phyloP scores from a whole-genome alignment of 1,140 invertebrate genomes.

The Drosophila murphyi region DNA sequence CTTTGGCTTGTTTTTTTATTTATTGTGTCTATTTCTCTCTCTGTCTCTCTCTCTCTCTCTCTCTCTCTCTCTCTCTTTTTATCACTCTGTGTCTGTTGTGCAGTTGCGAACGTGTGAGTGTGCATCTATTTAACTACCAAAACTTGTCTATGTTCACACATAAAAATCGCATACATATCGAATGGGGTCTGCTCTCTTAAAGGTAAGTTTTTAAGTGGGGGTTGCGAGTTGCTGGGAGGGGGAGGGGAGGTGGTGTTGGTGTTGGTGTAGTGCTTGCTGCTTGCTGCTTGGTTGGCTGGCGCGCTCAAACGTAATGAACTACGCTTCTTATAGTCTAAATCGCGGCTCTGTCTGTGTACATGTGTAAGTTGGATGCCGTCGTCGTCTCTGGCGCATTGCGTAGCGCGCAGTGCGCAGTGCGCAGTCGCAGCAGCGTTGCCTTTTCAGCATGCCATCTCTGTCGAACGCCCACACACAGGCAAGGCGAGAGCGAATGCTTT shows the following conservation, averaged over 20 bases:
- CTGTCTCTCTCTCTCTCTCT: conserved; percentile 11
- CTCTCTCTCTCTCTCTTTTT: conserved; percentile 8
- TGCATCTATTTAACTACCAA: conserved; percentile 82
- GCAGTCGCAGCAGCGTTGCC: conserved; percentile 21
- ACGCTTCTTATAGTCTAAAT: conserved; percentile 50
- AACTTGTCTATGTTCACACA: conserved; percentile 81
- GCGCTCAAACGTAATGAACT: conserved; percentile 80
- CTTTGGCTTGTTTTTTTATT: conserved; percentile 70
- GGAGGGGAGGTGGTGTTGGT: conserved; percentile 25
- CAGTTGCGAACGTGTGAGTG: conserved; percentile 43
- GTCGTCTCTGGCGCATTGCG: conserved; percentile 32
- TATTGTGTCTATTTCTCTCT: conserved; percentile 19
- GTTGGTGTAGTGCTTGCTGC: conserved; percentile 21
- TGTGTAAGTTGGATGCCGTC: conserved; percentile 14
- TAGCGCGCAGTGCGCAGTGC: conserved; percentile 38
- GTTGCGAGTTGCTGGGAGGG: conserved; percentile 9
- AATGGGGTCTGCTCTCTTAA: conserved; percentile 38
- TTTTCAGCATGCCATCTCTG: conserved; percentile 24
- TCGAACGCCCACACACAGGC: conserved; percentile 37
- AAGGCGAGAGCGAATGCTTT: conserved; percentile 53
- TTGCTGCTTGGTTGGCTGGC: conserved; percentile 77
- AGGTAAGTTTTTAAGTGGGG: conserved; percentile 9
- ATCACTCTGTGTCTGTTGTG: conserved; percentile 11
- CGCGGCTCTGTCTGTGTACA: neutral
- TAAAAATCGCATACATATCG: conserved; percentile 81